Percentiles rank a stretch among this genome's conserved stretches.
Evolutionary conservation across 1,140 invertebrate species (phyloP).

Genomic region (Dinothrombium tinctorium): DNA sequence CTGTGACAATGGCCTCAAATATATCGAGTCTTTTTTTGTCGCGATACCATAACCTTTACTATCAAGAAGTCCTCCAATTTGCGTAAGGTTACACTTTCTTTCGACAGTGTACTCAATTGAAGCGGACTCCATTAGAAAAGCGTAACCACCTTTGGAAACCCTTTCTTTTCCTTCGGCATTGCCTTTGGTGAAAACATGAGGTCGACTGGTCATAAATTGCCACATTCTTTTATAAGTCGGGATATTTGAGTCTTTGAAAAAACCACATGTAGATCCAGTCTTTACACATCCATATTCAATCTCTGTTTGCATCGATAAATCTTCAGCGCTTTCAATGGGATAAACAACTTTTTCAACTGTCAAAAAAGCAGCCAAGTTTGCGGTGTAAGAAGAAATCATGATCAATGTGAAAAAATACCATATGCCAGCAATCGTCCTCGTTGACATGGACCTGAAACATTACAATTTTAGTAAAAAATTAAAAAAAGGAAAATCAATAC

Average conservation of each 20-base stretch:
- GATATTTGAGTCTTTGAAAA: slow-evolving; percentile 53
- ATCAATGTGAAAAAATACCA: slow-evolving; percentile 34
- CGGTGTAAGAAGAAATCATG: slow-evolving; percentile 32
- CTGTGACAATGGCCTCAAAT: slow-evolving; percentile 17
- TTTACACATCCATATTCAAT: slow-evolving; percentile 28
- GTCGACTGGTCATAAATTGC: slow-evolving; percentile 51
- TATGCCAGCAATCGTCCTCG: slow-evolving; percentile 21
- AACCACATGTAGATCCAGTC: slow-evolving; percentile 23
- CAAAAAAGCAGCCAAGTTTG: slow-evolving; percentile 31
- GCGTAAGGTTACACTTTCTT: slow-evolving; percentile 86
- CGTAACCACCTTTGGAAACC: slow-evolving; percentile 45
- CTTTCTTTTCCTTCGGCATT: slow-evolving; percentile 64
- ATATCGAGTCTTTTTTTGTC: slow-evolving; percentile 15
- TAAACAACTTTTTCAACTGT: slow-evolving; percentile 30
- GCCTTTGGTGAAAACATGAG: slow-evolving; percentile 47
- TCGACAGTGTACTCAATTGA: slow-evolving; percentile 89
- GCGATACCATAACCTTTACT: slow-evolving; percentile 39
- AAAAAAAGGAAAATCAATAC: not conserved
- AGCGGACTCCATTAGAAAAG: slow-evolving; percentile 77
- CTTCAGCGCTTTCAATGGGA: slow-evolving; percentile 29
- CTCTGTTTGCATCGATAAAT: slow-evolving; percentile 27
- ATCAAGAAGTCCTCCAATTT: slow-evolving; percentile 82
- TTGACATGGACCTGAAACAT: slow-evolving; percentile 20
- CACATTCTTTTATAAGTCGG: slow-evolving; percentile 56
- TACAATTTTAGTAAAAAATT: not conserved